Evolutionary conservation across 2,888 invertebrate genomes (phyloP), one percentile per base, ranked within the genome.

Genomic region (Luffia ferchaultella): DNA sequence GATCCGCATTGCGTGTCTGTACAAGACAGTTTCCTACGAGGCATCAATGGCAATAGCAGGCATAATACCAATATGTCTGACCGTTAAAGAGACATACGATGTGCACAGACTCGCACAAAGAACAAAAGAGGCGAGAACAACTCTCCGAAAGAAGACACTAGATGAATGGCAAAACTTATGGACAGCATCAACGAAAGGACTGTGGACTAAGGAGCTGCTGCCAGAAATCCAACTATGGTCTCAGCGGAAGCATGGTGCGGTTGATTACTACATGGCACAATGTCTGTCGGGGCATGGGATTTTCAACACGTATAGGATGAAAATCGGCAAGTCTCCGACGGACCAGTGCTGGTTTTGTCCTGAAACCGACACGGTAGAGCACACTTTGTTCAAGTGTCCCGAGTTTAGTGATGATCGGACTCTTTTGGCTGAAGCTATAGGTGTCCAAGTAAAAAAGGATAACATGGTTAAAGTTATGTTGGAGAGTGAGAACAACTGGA

Each of bases 101-200:
- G 3, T 50, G 47, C 16, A 40, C 40, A 40, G 44, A 40, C 2
- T 15, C 1, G 12, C 16, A 1, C 5, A 46, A 42, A 2, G 47
- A 50, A 45, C 40, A 46, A 18, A 47, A 43, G 16, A 20, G 20
- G 18, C 50, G 47, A 19, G 44, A 44, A 1, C 40, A 47, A 1
- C 19, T 30, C 15, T 30, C 16, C 7, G 40, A 15, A 40, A 40
- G 15, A 15, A 9, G 40, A 40, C 40, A 7, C 40, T 40, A 9
- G 40, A 40, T 15, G 9, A 9, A 40, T 40, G 40, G 40, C 40
- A 40, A 40, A 15, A 40, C 7, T 7, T 15, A 40, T 40, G 40
- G 40, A 15, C 7, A 40, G 15, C 9, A 40, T 9, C 40, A 40
- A 15, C 7, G 15, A 40, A 40, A 40, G 40, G 45, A 47, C 16